These are phyloP conservation scores for Capreolus pygargus DNA, from an alignment of 2,113 vertebrate genomes.

Conservation along the genomic window DNA sequence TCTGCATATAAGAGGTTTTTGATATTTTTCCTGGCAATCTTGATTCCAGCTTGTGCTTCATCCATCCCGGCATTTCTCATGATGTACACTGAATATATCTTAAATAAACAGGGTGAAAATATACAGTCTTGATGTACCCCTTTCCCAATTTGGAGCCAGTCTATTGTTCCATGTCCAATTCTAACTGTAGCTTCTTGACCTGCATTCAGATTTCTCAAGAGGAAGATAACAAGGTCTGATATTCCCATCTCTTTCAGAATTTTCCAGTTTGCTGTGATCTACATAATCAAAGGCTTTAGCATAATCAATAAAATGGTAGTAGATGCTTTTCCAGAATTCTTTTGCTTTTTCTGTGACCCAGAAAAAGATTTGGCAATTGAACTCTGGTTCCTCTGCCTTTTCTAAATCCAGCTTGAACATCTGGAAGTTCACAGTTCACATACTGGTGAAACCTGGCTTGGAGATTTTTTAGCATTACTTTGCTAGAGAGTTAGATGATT, in stretches of 20 bases:
- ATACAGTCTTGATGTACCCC: not conserved
- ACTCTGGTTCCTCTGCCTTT: not conserved
- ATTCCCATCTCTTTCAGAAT: not conserved
- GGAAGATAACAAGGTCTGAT: not conserved
- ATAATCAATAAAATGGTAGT: not conserved
- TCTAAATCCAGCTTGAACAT: not conserved
- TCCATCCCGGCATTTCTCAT: not conserved
- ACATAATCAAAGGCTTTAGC: not conserved
- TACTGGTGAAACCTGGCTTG: not conserved
- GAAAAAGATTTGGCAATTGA: not conserved
- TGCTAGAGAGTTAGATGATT: not conserved
- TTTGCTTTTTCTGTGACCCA: not conserved
- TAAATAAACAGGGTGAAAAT: not conserved
- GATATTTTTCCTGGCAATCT: not conserved
- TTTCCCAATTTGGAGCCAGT: not conserved
- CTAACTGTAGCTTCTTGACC: not conserved
- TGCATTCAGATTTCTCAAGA: not conserved
- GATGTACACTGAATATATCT: not conserved
- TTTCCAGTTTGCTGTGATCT: not conserved
- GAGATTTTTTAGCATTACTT: not conserved
- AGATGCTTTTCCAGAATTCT: not conserved
- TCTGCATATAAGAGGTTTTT: not conserved
- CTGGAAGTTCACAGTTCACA: not conserved
- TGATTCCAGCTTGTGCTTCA: not conserved
- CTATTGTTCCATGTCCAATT: not conserved